Base-by-base conservation (phyloP, 2,888 invertebrate genomes). In the Conchocele bisecta region DNA sequence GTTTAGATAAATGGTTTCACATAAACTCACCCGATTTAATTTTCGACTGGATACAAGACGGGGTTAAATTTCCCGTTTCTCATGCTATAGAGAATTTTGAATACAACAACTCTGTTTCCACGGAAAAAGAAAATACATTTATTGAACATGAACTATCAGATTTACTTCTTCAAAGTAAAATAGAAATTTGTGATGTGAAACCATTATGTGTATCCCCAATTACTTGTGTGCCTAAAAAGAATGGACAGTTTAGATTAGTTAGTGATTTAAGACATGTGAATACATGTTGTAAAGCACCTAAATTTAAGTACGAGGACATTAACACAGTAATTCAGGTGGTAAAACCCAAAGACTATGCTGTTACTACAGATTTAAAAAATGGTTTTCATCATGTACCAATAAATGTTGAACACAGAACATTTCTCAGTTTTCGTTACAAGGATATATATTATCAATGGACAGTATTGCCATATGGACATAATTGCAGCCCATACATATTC, bases 341-440 rank as follows among this genome's bases (percentile, higher is more conserved):
- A 22, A 13, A 35, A 17, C 39, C 51, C 13, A 35, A 44, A 20
- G 67, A 67, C 28, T 35, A 53, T 24, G 28, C 54, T 17, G n/a
- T 59, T 5, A 59, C 67, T 9, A 9, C 51, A 24, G 67, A 59
- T 29, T 31, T 59, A 13, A 17, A 50, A 9, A 42, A 57, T 51
- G 48, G 66, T 15, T 57, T 66, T 66, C 51, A 37, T 20, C 60
- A 68, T 29, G 46, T 68, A 22, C 68, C 68, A 41, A 39, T 60
- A 15, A 44, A 50, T 41, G 7, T 22, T 11, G 13, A 54, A 29
- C 31, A 39, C 26, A 29, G 37, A 26, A 3, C 15, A 13, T 61
- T 24, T 42, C 42, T 48, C 20, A 48, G 68, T 20, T 60, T 68
- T 56, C 24, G 20, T 20, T 68, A 3, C 22, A 46, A 33, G 6